Evolutionary conservation across 2,888 invertebrate species (phyloP).

Genomic region (Dryobota labecula): DNA sequence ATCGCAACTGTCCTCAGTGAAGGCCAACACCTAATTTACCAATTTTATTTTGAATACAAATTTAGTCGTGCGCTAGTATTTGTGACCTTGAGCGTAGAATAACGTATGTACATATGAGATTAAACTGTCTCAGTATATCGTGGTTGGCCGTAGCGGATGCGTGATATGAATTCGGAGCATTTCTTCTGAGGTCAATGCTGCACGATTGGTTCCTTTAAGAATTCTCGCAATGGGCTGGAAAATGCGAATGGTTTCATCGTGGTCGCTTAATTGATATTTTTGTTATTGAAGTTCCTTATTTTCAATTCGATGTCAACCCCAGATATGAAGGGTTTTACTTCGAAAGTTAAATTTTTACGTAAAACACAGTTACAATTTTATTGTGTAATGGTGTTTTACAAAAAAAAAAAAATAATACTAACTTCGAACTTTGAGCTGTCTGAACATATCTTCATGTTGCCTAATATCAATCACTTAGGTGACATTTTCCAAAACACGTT

Average conservation of each 20-base stretch:
- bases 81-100: conserved; percentile 69
- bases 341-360: neutral
- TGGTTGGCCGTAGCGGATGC: conserved; percentile 60
- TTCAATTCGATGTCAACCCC: neutral
- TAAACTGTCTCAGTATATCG: conserved; percentile 71
- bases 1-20: conserved; percentile 38
- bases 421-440: too few species aligned
- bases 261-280: conserved; percentile 4
- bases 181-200: conserved; percentile 60
- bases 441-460: too few species aligned
- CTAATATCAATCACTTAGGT: too few species aligned
- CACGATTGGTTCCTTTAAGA: conserved; percentile 46
- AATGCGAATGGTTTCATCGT: conserved; percentile 26
- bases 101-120: conserved; percentile 66
- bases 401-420: too few species aligned
- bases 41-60: conserved; percentile 68
- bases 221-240: conserved; percentile 41
- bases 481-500: too few species aligned
- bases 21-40: conserved; percentile 51
- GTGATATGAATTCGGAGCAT: conserved; percentile 67
- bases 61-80: conserved; percentile 72
- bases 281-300: neutral
- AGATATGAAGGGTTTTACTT: too few species aligned
- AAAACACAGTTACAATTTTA: too few species aligned
- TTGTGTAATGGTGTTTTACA: too few species aligned